phyloP scores from a whole-genome alignment of 2,113 vertebrate genomes.

The Tyto alba region DNA sequence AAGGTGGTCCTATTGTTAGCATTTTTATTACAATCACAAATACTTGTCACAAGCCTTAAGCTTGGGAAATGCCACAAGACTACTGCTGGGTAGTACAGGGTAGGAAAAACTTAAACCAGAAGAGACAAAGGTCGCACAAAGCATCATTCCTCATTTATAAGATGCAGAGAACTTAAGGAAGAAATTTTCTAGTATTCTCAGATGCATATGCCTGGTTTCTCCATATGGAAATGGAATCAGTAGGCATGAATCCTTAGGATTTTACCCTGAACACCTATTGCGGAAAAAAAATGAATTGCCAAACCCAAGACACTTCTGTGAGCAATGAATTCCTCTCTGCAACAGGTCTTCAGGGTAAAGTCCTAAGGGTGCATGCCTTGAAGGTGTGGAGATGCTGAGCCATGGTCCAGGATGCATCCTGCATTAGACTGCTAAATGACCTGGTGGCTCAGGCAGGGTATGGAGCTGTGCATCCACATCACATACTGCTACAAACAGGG shows the following conservation, averaged over 20 bases:
- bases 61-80: neutral
- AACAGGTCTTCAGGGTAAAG: neutral
- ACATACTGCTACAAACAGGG: neutral
- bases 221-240: neutral
- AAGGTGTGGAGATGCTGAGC: neutral
- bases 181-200: neutral
- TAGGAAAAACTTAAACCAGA: neutral
- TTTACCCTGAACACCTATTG: no score
- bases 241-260: no score
- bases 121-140: neutral
- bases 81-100: neutral
- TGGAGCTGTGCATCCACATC: neutral
- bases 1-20: neutral
- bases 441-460: neutral
- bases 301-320: neutral
- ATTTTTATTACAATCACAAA: neutral
- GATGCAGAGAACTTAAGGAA: neutral
- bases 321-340: neutral
- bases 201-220: neutral
- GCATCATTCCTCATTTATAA: neutral
- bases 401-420: no score
- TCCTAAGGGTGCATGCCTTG: no score
- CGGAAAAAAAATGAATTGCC: no score
- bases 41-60: neutral
- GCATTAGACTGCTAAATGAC: rapidly evolving